Percentiles rank a stretch among this genome's conserved stretches.
These are phyloP conservation scores for Pedetes capensis DNA, from an alignment of 2,113 vertebrate genomes.

Conservation along the genomic window DNA sequence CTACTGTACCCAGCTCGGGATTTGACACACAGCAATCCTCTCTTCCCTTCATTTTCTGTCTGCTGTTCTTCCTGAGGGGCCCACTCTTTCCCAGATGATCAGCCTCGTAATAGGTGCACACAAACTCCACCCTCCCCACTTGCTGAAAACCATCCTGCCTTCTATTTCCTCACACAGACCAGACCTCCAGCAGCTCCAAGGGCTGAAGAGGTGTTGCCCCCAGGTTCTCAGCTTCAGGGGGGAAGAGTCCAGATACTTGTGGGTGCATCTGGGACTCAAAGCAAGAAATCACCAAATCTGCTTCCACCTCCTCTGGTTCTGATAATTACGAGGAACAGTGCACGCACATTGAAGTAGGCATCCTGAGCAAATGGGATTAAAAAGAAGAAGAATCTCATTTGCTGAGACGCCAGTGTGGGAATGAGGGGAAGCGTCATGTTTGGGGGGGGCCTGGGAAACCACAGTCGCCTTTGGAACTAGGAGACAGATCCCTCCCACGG, in stretches of 20 bases:
- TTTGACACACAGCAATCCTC: not conserved
- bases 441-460: not conserved
- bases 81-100: not conserved
- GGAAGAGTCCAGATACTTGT: not conserved
- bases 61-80: not conserved
- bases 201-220: not conserved
- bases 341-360: not conserved
- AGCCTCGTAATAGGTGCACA: not conserved
- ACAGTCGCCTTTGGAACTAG: constrained; percentile 41
- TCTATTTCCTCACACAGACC: not conserved
- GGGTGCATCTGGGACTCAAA: not conserved
- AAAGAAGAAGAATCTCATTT: constrained; percentile 20
- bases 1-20: not conserved
- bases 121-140: not conserved
- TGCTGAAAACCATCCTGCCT: not conserved
- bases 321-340: not conserved
- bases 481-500: constrained; percentile 69
- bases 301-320: constrained; percentile 14
- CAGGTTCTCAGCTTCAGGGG: not conserved
- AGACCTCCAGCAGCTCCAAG: not conserved
- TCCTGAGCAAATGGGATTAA: constrained; percentile 27
- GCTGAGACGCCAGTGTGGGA: constrained; percentile 59
- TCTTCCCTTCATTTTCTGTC: not conserved
- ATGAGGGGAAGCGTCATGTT: not conserved
- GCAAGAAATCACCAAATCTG: constrained; percentile 27